These are phyloP conservation scores for Scrobipalpa atriplicella DNA, from an alignment of 2,888 invertebrate genomes.

Conservation along the genomic window DNA sequence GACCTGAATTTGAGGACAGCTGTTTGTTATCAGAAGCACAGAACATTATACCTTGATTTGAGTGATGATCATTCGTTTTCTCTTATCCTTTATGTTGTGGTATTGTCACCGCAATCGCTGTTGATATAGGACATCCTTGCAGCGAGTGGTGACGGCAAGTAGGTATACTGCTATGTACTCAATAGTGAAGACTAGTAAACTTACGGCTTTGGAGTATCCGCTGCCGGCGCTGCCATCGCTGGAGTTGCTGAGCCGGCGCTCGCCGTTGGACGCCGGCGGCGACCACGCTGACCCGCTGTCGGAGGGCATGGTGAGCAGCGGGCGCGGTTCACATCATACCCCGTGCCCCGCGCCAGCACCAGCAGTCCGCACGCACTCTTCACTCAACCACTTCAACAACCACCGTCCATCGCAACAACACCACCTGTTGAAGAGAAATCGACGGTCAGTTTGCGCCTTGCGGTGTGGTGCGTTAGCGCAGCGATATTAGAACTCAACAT, in stretches of 20 bases:
- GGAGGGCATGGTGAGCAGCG: conserved; percentile 71
- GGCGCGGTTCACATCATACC: conserved; percentile 66
- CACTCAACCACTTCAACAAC: conserved; percentile 58
- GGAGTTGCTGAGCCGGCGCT: conserved; percentile 78
- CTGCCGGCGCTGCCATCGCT: conserved; percentile 79
- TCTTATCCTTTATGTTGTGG: too few relatives aligned
- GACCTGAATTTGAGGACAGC: too few relatives aligned
- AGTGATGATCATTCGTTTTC: too few relatives aligned
- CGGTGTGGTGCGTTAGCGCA: too few relatives aligned
- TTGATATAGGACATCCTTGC: too few relatives aligned
- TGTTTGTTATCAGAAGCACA: too few relatives aligned
- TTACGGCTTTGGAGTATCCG: conserved; percentile 78
- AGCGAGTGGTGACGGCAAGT: too few relatives aligned
- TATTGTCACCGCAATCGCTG: too few relatives aligned
- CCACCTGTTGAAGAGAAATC: conserved; percentile 63
- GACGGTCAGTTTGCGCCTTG: conserved; percentile 23
- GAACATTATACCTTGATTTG: too few relatives aligned
- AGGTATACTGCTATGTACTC: background rate
- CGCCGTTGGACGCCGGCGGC: conserved; percentile 74
- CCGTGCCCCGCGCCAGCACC: conserved; percentile 34
- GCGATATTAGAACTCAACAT: background rate
- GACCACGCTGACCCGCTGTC: conserved; percentile 78
- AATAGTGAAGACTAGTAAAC: conserved; percentile 41
- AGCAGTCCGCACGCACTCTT: conserved; percentile 56
- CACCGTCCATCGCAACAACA: conserved; percentile 57